Evolutionary conservation across 1,140 invertebrate species (phyloP).

Genomic region (Lamellibrachia luymesi): DNA sequence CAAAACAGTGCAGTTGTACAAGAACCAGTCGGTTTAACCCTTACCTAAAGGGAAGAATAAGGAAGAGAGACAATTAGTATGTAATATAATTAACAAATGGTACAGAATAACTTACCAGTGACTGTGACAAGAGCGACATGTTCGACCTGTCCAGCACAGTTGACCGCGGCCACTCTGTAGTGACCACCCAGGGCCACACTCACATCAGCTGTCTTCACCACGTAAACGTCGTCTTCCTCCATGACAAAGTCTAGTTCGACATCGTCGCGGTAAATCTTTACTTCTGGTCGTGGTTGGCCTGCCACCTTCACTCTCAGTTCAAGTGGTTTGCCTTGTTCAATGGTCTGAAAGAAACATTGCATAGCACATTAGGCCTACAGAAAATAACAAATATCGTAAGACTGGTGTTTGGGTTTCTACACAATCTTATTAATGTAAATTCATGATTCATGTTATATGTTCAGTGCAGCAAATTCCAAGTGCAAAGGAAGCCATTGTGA

Average conservation of each 20-base stretch:
- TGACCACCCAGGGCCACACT: constrained; percentile 64
- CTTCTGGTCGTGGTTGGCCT: constrained; percentile 49
- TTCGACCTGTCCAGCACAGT: constrained; percentile 46
- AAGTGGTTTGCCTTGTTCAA: neutral
- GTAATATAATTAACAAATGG: neutral
- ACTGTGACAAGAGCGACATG: constrained; percentile 40
- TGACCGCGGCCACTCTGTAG: constrained; percentile 49
- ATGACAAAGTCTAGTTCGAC: neutral
- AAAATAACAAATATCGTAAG: too few species aligned
- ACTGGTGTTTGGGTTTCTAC: too few species aligned
- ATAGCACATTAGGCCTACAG: too few species aligned
- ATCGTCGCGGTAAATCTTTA: constrained; percentile 35
- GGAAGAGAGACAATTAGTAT: neutral
- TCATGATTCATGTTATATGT: too few species aligned
- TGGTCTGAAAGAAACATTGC: neutral
- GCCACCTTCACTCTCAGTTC: constrained; percentile 19
- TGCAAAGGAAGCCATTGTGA: neutral
- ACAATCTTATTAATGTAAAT: too few species aligned
- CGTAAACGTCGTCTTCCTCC: constrained; percentile 49
- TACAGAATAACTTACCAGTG: constrained; percentile 45
- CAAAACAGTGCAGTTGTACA: too few species aligned
- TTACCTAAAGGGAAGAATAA: too few species aligned
- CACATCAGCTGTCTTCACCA: constrained; percentile 62
- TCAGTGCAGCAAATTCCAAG: too few species aligned
- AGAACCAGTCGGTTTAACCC: too few species aligned